Evolutionary conservation across 2,797 vertebrate genomes (phyloP), one percentile per base, ranked within the genome.

Genomic region (Eutrigla gurnardus): DNA sequence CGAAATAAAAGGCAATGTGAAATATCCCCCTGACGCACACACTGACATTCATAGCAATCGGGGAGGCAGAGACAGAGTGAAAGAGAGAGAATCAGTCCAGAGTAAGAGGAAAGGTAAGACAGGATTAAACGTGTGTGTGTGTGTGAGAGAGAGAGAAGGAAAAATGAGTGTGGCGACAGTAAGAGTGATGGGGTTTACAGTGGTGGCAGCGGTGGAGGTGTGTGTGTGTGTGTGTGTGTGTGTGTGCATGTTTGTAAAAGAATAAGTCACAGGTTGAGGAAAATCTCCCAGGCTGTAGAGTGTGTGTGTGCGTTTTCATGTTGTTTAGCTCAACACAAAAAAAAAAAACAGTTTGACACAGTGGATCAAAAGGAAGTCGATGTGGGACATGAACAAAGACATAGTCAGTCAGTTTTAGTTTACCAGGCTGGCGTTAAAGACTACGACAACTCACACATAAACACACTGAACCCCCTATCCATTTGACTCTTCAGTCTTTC

Each of bases 1-100:
- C 3, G n/a, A 68, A 92, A 89, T 89, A 86, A 91, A 90, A 91
- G 69, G 71, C 59, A 72, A 86, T 42, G 65, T 70, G 65, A 88
- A 84, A 85, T 68, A 87, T 80, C 66, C 82, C 78, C 87, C 55
- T 40, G 80, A 80, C 54, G 55, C 54, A 42, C 78, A 37, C 17
- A 45, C 73, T 55, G 66, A 80, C 72, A 81, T 78, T 74, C 75
- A 73, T 2, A 64, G 67, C 35, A 53, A 60, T 62, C 65, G 68
- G 49, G 6, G 4, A 43, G 57, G 32, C 32, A 33, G 37, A 55
- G 35, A 45, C 57, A 5, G 25, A 59, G 11, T 36, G 17, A 36
- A 42, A 58, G 17, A 43, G 46, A 81, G n/a, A 58, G 58, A 78
- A 85, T 77, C 45, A 82, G 64, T 63, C 69, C 55, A 0, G 73